Evolutionary conservation across 2,888 invertebrate genomes (phyloP).

Genomic region (Rotaria socialis): DNA sequence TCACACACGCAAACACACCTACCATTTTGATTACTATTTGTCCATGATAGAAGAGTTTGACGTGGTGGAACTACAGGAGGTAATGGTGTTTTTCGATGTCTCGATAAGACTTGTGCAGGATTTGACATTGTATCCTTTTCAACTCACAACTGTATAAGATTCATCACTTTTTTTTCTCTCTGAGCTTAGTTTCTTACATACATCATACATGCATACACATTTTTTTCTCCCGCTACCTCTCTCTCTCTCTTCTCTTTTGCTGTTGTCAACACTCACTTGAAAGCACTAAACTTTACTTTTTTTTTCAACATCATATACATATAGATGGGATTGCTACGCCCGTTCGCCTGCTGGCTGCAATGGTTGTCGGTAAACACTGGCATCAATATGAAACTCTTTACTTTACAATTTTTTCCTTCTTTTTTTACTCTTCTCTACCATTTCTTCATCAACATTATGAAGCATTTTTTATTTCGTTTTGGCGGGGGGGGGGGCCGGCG

Average conservation of each 20-base stretch:
- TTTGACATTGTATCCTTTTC: background rate
- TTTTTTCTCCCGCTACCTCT: background rate
- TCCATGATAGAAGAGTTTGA: background rate
- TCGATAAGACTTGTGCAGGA: background rate
- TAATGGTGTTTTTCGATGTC: constrained; percentile 9
- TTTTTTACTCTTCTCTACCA: background rate
- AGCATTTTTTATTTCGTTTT: background rate
- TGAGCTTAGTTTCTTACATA: background rate
- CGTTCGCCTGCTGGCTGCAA: background rate
- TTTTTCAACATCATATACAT: background rate
- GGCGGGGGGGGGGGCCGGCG: too few species aligned
- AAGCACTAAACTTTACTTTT: constrained; percentile 19
- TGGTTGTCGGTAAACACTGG: background rate
- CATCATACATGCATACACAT: background rate
- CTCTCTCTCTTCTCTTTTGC: background rate
- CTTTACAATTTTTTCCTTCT: constrained; percentile 1
- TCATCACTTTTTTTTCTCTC: background rate
- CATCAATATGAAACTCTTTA: background rate
- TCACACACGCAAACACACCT: background rate
- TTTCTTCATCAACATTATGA: background rate
- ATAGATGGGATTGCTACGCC: background rate
- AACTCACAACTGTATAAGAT: background rate
- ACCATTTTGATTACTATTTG: background rate
- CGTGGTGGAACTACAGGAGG: background rate
- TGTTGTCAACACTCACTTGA: constrained; percentile 15